Evolutionary conservation across 2,113 vertebrate genomes (phyloP), one percentile per base, ranked within the genome.

Genomic region (Pollimyrus isidori): DNA sequence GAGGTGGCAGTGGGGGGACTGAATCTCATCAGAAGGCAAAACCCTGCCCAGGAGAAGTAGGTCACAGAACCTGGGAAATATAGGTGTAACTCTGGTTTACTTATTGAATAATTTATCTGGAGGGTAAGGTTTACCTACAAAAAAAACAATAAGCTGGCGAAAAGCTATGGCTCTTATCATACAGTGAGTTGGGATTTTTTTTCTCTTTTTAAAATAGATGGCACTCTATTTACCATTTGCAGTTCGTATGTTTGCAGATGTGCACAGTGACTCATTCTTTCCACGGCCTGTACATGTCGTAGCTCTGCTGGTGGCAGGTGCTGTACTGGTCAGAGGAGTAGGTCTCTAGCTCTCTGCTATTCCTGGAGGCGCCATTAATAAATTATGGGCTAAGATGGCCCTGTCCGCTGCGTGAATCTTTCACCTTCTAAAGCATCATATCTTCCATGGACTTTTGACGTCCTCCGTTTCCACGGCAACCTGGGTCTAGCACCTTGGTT

Each of bases 401-500:
- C 42, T 13, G 26, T 39, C n/a, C 53, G 21, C 89, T 1, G 13
- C 49, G n/a, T 35, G 42, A 39, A 56, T 39, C 39, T 30, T 82
- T 82, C 88, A 88, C 65, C 48, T 50, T 82, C 46, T 83, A 89
- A 89, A 88, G 80, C 87, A 89, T 89, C 65, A 73, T 88, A 65
- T 65, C 56, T 11, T 88, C 35, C 53, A 26, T 10, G 49, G 83
- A 90, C 65, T 65, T 89, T 87, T 3, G 39, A 89, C 87, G 52
- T 83, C 85, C 35, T 94, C 93, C 94, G 95, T 95, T 94, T 93
- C 94, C 95, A 95, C 94, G 93, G 95, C 93, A 95, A 95, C 95
- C 90, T 90, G 90, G 92, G 90, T 91, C 91, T 91, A 91, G 93
- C 93, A 58, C 86, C 88, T 87, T 92, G 89, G 90, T 58, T 35